Conservation (phyloP, 2,888 invertebrate genomes). For the Sarcophaga caerulescens region DNA sequence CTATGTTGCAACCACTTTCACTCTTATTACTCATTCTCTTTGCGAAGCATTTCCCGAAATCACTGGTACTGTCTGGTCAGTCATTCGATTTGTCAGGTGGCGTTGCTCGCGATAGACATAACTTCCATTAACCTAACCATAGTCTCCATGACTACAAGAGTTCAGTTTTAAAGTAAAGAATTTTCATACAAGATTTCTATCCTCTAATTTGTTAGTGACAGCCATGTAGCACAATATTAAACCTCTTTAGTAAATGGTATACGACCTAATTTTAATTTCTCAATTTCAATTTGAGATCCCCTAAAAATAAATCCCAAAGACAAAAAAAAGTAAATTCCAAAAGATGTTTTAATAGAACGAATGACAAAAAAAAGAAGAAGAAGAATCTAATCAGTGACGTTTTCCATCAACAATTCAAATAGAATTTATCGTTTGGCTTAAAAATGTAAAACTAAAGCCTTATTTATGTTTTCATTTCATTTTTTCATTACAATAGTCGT, state of each 20-base stretch:
- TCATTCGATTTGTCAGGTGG: too few species aligned
- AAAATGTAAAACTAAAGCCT: conserved; percentile 57
- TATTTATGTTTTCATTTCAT: conserved; percentile 55
- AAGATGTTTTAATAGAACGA: conserved; percentile 39
- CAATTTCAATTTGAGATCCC: not conserved
- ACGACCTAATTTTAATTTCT: too few species aligned
- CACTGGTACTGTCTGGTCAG: too few species aligned
- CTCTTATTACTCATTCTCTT: too few species aligned
- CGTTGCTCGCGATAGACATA: too few species aligned
- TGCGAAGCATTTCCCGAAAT: too few species aligned
- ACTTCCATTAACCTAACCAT: too few species aligned
- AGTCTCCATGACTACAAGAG: too few species aligned
- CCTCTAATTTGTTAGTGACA: too few species aligned
- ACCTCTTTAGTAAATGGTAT: not conserved
- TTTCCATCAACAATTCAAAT: conserved; percentile 40
- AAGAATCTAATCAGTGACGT: conserved; percentile 15
- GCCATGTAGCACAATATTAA: not conserved
- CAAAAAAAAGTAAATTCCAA: conserved; percentile 35
- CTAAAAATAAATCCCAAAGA: not conserved
- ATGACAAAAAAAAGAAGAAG: not conserved
- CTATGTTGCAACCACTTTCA: too few species aligned
- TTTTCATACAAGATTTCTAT: too few species aligned
- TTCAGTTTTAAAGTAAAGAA: too few species aligned
- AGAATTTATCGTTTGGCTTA: conserved; percentile 49
- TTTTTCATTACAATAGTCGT: conserved; percentile 28